These are phyloP conservation scores for Drosophila vallismaia DNA, from an alignment of 2,888 invertebrate genomes.

Conservation along the genomic window DNA sequence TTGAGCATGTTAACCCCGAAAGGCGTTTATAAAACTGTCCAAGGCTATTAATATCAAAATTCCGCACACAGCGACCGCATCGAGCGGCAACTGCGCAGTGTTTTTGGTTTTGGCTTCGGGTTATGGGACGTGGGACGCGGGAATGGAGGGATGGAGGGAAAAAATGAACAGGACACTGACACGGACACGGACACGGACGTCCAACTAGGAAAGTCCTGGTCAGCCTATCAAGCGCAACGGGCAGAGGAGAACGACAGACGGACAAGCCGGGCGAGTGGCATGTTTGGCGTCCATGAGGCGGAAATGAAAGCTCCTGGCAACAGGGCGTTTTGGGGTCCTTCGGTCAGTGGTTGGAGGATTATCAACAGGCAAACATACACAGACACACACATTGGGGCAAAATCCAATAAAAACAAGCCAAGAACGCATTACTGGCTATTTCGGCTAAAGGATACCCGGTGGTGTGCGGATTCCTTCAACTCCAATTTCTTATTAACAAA, in stretches of 20 bases:
- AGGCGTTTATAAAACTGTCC: constrained; percentile 81
- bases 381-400: constrained; percentile 4
- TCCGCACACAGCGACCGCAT: constrained; percentile 61
- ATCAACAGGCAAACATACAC: constrained; percentile 69
- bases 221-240: constrained; percentile 46
- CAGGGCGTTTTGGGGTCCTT: constrained; percentile 35
- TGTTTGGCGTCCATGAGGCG: constrained; percentile 80
- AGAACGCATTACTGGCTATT: constrained; percentile 9
- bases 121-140: not conserved
- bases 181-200: constrained; percentile 28
- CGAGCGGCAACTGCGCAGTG: constrained; percentile 48
- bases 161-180: constrained; percentile 43
- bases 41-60: constrained; percentile 81
- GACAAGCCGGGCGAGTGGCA: constrained; percentile 53
- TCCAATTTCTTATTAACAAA: not conserved
- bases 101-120: constrained; percentile 55
- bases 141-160: constrained; percentile 8
- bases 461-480: not conserved
- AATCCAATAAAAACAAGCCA: constrained; percentile 27
- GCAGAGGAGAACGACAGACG: constrained; percentile 3
- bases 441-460: constrained; percentile 10
- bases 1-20: constrained; percentile 80
- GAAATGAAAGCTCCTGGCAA: constrained; percentile 72
- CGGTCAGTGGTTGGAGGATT: constrained; percentile 61
- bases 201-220: constrained; percentile 40